Conservation (phyloP, 1,140 invertebrate genomes). For the Oryctes rhinoceros region DNA sequence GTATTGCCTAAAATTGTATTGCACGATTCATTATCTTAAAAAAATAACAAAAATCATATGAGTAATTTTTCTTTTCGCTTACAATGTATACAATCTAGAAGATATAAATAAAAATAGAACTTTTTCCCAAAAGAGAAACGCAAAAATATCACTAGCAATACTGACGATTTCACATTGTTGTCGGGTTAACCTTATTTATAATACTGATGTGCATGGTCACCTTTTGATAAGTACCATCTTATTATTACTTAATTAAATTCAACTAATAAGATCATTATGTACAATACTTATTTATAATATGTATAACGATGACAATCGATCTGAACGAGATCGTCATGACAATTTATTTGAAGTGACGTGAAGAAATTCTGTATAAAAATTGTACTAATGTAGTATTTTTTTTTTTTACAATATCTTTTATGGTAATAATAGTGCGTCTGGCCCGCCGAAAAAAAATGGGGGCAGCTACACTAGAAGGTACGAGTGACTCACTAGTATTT, state of each 20-base stretch:
- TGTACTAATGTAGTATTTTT: slow-evolving; percentile 56
- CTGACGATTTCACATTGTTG: slow-evolving; percentile 40
- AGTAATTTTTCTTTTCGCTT: not conserved
- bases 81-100: slow-evolving; percentile 22
- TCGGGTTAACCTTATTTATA: slow-evolving; percentile 34
- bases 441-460: not conserved
- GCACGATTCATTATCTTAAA: slow-evolving; percentile 18
- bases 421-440: not conserved
- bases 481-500: slow-evolving; percentile 48
- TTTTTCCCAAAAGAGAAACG: not conserved
- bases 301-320: slow-evolving; percentile 24
- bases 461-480: slow-evolving; percentile 45
- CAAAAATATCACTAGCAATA: slow-evolving; percentile 41
- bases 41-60: not conserved
- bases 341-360: slow-evolving; percentile 34
- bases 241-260: slow-evolving; percentile 21
- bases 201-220: slow-evolving; percentile 39
- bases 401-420: slow-evolving; percentile 43
- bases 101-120: not conserved
- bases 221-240: slow-evolving; percentile 17
- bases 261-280: slow-evolving; percentile 23
- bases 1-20: slow-evolving; percentile 31
- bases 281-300: slow-evolving; percentile 37
- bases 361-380: slow-evolving; percentile 56
- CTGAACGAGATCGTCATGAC: not conserved